Percentiles rank a stretch among this genome's conserved stretches.
These are phyloP conservation scores for Subanguina moxae DNA, from an alignment of 1,140 invertebrate genomes.

Conservation along the genomic window DNA sequence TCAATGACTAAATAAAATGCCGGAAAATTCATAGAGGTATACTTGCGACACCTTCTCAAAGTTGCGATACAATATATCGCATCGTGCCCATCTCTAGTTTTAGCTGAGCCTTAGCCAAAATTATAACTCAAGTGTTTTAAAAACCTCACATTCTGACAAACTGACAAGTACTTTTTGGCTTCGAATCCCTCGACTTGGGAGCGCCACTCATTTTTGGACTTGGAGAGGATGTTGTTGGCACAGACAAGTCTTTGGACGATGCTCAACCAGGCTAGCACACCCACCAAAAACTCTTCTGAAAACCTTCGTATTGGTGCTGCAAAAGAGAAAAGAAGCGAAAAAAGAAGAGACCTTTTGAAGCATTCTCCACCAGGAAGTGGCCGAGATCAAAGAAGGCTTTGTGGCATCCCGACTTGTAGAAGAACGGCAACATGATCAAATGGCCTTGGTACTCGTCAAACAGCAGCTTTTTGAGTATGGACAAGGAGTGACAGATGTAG, in stretches of 20 bases:
- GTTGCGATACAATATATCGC: too few species aligned
- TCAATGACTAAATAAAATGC: too few species aligned
- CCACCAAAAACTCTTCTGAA: constrained; percentile 21
- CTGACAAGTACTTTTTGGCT: constrained; percentile 30
- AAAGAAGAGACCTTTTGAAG: not conserved
- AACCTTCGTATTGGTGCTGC: not conserved
- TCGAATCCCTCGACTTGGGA: constrained; percentile 29
- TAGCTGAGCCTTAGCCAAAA: too few species aligned
- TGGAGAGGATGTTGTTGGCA: constrained; percentile 17
- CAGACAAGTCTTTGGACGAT: constrained; percentile 22
- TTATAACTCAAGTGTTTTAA: too few species aligned
- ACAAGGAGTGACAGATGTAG: constrained; percentile 29
- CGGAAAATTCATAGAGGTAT: too few species aligned
- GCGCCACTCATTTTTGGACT: constrained; percentile 13
- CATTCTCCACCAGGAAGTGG: constrained; percentile 13
- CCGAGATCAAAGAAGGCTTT: constrained; percentile 31
- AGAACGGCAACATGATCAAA: constrained; percentile 30
- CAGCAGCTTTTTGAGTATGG: constrained; percentile 36
- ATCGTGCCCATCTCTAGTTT: too few species aligned
- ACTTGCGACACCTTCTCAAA: too few species aligned
- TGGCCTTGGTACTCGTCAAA: constrained; percentile 27
- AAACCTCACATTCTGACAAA: constrained; percentile 20
- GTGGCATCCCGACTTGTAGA: constrained; percentile 46
- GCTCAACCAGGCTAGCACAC: constrained; percentile 20
- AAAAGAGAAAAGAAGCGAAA: too few species aligned